phyloP scores from a whole-genome alignment of 2,797 vertebrate genomes.

The Chelidonichthys spinosus region DNA sequence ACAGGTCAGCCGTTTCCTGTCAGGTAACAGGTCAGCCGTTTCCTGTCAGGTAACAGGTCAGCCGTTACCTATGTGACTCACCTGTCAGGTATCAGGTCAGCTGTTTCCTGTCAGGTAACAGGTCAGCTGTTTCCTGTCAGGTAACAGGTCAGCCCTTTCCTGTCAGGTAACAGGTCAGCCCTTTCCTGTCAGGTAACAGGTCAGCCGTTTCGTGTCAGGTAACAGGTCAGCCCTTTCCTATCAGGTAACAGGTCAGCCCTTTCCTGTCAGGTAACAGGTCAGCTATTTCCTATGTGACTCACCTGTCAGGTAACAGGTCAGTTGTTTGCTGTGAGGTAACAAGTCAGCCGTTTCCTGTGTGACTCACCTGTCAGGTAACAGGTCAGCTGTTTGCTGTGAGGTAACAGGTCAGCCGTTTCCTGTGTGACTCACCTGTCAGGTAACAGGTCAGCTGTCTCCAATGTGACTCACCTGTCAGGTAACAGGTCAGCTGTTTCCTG shows the following conservation, averaged over 20 bases:
- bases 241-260: background rate
- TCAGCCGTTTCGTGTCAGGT: background rate
- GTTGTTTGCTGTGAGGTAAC: conserved; percentile 64
- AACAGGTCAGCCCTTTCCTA: background rate
- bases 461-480: background rate
- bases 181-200: background rate
- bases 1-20: background rate
- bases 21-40: background rate
- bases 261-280: background rate
- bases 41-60: too few species aligned
- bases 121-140: conserved; percentile 63
- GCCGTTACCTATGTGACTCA: too few species aligned
- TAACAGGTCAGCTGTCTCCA: background rate
- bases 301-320: background rate
- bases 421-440: background rate
- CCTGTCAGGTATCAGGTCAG: background rate
- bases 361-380: background rate
- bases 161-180: background rate
- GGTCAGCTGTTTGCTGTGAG: background rate
- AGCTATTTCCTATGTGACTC: background rate
- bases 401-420: background rate
- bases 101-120: background rate
- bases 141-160: background rate
- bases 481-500: background rate
- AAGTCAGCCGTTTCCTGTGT: background rate